Evolutionary conservation across 1,140 invertebrate species (phyloP), one percentile per base, ranked within the genome.

Genomic region (Ephestia elutella): DNA sequence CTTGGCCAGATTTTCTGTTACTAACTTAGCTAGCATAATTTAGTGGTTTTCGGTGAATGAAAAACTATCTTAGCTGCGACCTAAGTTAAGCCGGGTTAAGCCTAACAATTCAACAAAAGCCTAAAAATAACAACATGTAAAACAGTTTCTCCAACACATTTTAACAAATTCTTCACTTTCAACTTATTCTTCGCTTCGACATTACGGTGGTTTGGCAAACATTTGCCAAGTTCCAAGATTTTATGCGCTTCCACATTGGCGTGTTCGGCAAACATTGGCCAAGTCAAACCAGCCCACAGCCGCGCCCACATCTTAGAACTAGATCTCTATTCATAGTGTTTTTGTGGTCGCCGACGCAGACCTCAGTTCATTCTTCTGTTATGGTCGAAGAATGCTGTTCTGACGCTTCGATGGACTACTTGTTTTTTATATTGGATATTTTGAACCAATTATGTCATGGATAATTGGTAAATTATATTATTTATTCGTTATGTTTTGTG

Each of bases 271-370:
- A 44, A 44, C 38, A 7, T 44, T 44, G 5, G 38, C 38, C 15
- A n/a, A n/a, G 38, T 44, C n/a, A 5, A 17, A 10, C 38, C 32
- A 44, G 35, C 54, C 54, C 54, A 56, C 54, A 48, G 51, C 38
- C 54, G 32, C 54, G 54, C 54, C 54, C 54, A 56, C 54, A 28
- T 17, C 15, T n/a, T 9, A 19, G 18, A 56, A 56, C 54, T 56
- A 56, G 54, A 56, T 56, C 54, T 17, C 11, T 56, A 21, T 56
- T 56, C 35, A 56, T 56, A 44, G 15, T 44, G 38, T 44, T 44
- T 44, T 44, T 44, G 38, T 44, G 7, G 30, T 44, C 38, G 38
- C 13, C 13, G 13, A 44, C 13, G 38, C 38, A 5, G 10, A 15
- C 13, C 38, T 11, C 10, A 44, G 38, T 15, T 11, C 11, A 2